These are phyloP conservation scores for Aphaenogaster ashmeadi DNA, from an alignment of 1,140 invertebrate genomes.

Conservation along the genomic window DNA sequence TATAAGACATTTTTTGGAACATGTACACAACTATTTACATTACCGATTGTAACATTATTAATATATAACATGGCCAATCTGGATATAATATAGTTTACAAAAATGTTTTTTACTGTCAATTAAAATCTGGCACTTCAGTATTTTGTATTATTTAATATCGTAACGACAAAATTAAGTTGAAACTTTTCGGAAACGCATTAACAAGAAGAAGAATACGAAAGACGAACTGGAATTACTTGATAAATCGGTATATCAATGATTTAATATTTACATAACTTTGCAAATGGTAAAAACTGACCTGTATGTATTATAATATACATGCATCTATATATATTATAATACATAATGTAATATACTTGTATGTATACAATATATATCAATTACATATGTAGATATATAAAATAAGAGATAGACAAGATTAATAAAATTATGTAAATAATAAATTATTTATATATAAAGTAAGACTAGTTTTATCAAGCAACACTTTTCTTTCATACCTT, in stretches of 20 bases:
- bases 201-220: neutral
- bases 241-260: neutral
- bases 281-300: neutral
- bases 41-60: neutral
- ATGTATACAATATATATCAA: neutral
- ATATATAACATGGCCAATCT: neutral
- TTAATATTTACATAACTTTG: slow-evolving; percentile 6
- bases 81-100: neutral
- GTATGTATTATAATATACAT: neutral
- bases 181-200: neutral
- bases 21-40: neutral
- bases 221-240: neutral
- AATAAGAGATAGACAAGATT: neutral
- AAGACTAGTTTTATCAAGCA: neutral
- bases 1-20: neutral
- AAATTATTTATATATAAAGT: slow-evolving; percentile 5
- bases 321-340: neutral
- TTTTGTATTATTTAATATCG: neutral
- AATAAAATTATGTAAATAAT: neutral
- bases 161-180: neutral
- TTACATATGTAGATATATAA: neutral
- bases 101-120: neutral
- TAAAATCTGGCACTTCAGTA: neutral
- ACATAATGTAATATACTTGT: neutral
- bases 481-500: neutral